Percentiles rank a stretch among this genome's conserved stretches.
These are phyloP conservation scores for Melanerpes aurifrons DNA, from an alignment of 2,113 vertebrate species.

Conservation along the genomic window DNA sequence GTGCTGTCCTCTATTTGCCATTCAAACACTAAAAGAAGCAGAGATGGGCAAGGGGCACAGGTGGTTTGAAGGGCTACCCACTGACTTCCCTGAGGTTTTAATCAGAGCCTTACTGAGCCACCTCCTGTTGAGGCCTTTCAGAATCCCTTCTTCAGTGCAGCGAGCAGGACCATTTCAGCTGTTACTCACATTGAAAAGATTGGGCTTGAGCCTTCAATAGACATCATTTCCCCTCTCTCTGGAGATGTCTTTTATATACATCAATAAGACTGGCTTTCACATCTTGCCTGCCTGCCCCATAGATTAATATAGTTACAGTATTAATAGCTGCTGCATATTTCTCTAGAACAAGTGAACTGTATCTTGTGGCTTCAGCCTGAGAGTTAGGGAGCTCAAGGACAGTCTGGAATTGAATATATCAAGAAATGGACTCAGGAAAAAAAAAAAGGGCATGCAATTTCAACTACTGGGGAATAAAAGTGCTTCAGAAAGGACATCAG, in stretches of 20 bases:
- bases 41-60: not conserved
- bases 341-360: not conserved
- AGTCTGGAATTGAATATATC: slow-evolving; percentile 34
- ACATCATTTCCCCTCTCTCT: not conserved
- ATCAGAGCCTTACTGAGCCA: not conserved
- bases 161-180: slow-evolving; percentile 6
- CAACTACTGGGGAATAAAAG: slow-evolving; percentile 14
- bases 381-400: slow-evolving; percentile 46
- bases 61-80: not conserved
- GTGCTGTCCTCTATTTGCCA: not conserved
- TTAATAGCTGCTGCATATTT: slow-evolving; percentile 15
- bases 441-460: not conserved
- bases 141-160: not conserved
- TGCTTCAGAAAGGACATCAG: slow-evolving; percentile 37
- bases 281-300: not conserved
- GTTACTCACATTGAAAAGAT: not conserved
- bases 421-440: not conserved
- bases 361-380: slow-evolving; percentile 20
- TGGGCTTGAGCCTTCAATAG: slow-evolving; percentile 31
- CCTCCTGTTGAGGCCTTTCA: not conserved
- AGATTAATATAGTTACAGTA: slow-evolving; percentile 11
- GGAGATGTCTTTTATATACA: slow-evolving; percentile 7
- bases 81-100: not conserved
- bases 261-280: not conserved
- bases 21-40: not conserved